These are phyloP conservation scores for Urocyon cinereoargenteus DNA, from an alignment of 2,797 vertebrate genomes.

Conservation along the genomic window DNA sequence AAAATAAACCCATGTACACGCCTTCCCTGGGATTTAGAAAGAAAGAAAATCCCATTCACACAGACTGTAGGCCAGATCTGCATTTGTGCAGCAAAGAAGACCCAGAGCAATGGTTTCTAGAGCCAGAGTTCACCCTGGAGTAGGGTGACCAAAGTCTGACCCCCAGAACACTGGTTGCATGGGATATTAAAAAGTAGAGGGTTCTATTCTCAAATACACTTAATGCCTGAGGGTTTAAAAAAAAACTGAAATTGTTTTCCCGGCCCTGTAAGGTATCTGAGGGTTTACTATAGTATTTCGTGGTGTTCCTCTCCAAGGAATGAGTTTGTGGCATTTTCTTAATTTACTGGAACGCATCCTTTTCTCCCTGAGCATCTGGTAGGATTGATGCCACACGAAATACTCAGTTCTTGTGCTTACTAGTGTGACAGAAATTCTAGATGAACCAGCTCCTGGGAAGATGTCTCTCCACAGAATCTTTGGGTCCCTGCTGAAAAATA, in stretches of 20 bases:
- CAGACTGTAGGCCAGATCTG: neutral
- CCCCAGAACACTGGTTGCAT: neutral
- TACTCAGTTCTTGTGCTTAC: neutral
- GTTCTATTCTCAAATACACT: conserved; percentile 23
- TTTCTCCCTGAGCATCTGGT: neutral
- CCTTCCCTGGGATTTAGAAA: conserved; percentile 30
- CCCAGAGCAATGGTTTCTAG: neutral
- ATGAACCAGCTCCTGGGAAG: neutral
- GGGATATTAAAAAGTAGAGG: conserved; percentile 44
- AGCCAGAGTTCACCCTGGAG: neutral
- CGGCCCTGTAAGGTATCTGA: neutral
- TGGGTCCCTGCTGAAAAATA: conserved; percentile 42
- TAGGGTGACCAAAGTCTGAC: neutral
- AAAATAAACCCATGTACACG: neutral
- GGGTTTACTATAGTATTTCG: neutral
- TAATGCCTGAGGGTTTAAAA: conserved; percentile 9
- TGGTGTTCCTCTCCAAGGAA: neutral
- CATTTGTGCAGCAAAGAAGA: neutral
- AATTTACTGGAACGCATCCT: neutral
- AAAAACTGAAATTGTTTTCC: conserved; percentile 9
- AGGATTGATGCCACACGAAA: neutral
- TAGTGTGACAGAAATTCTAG: conserved; percentile 35
- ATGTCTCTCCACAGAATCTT: neutral
- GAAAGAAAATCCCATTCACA: conserved; percentile 20
- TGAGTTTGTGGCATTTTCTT: neutral